A percentile compares a stretch with the other conserved stretches of the same genome.
phyloP scores from a whole-genome alignment of 2,888 invertebrate genomes.

The Acanthococcus lagerstroemiae region DNA sequence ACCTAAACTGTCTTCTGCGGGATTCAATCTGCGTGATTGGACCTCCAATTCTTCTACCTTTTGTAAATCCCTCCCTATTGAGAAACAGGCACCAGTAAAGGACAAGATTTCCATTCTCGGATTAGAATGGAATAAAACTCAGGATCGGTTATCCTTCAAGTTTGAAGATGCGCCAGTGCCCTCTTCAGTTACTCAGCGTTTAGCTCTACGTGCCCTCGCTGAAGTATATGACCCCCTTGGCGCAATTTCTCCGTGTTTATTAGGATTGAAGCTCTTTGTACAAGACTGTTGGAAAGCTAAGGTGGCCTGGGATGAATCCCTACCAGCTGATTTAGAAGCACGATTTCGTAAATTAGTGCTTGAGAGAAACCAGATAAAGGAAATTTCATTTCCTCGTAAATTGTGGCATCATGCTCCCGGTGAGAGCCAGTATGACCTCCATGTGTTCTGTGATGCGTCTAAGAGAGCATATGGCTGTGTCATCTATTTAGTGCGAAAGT shows the following conservation, averaged over 20 bases:
- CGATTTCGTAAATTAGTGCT: not conserved
- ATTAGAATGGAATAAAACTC: not conserved
- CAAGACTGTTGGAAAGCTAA: conserved; percentile 8
- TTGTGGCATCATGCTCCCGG: not conserved
- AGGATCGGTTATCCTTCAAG: not conserved
- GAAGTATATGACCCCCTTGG: not conserved
- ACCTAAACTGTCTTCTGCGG: not conserved
- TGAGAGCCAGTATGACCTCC: not conserved
- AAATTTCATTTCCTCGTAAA: not conserved
- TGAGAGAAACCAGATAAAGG: not conserved
- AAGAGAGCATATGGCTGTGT: not conserved
- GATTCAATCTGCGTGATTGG: not conserved
- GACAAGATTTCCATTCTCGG: not conserved
- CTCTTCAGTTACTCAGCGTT: not conserved
- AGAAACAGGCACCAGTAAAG: not conserved
- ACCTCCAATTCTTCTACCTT: not conserved
- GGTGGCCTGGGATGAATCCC: not conserved
- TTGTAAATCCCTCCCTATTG: not conserved
- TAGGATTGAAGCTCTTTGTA: not conserved
- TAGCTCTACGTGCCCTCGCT: not conserved
- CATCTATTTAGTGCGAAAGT: not conserved
- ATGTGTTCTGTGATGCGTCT: conserved; percentile 2
- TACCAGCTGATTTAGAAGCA: not conserved
- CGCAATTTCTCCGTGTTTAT: not conserved
- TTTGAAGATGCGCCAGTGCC: not conserved